Conservation (phyloP, 2,888 invertebrate genomes). For the Ptycholaimellus sp. region DNA sequence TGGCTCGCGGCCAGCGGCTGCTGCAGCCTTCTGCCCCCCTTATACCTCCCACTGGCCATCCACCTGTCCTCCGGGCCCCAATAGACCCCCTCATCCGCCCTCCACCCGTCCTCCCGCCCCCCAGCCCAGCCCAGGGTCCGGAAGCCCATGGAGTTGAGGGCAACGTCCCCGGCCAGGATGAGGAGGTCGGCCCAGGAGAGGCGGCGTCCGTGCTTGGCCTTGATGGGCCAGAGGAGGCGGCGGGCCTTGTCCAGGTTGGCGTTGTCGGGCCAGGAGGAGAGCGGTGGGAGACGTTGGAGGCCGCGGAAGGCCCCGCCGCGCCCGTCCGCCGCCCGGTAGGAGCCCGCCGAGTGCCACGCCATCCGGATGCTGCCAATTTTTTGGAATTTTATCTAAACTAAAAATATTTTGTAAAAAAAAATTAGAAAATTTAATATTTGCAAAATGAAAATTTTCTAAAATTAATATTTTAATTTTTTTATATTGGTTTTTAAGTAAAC, state of each 20-base stretch:
- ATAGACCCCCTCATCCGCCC: slow-evolving; percentile 4
- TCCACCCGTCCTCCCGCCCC: slow-evolving; percentile 5
- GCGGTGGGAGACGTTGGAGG: slow-evolving; percentile 4
- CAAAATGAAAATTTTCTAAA: too few species aligned
- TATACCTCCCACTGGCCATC: background rate
- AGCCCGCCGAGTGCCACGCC: slow-evolving; percentile 5
- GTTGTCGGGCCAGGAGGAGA: slow-evolving; percentile 7
- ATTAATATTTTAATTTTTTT: too few species aligned
- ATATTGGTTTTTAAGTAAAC: too few species aligned
- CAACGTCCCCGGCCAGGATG: slow-evolving; percentile 6
- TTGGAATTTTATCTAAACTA: too few species aligned
- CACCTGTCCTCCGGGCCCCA: slow-evolving; percentile 4
- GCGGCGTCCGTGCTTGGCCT: slow-evolving; percentile 6
- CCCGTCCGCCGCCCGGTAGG: slow-evolving; percentile 6
- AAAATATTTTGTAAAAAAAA: too few species aligned
- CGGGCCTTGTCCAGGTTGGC: slow-evolving; percentile 7
- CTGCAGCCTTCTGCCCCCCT: slow-evolving; percentile 3
- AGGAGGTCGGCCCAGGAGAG: slow-evolving; percentile 6
- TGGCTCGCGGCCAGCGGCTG: slow-evolving; percentile 5
- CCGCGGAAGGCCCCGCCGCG: slow-evolving; percentile 7
- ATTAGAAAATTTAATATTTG: too few species aligned
- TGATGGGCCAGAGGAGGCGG: slow-evolving; percentile 7
- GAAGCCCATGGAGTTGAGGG: slow-evolving; percentile 4
- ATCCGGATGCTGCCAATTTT: too few species aligned
- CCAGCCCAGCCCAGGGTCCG: slow-evolving; percentile 5